Evolutionary conservation across 2,888 invertebrate species (phyloP), one percentile per base, ranked within the genome.

Genomic region (Ceraclea dissimilis): DNA sequence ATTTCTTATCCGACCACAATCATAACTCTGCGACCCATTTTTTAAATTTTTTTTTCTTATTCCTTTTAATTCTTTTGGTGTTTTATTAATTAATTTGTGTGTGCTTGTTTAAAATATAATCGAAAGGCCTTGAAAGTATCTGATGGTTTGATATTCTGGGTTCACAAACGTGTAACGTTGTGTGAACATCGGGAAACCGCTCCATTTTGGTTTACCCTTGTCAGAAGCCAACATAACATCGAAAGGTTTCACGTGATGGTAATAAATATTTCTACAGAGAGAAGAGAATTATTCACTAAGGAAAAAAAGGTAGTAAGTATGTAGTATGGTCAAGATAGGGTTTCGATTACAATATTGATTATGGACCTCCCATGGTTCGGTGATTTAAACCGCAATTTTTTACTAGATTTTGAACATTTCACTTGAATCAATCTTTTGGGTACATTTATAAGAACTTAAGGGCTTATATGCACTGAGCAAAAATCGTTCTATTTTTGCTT

Each of bases 191-290:
- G 39, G 8, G 39, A 39, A 39, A 39, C 39, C 39, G 26, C 16
- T 17, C 51, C 33, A 13, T 4, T 21, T 13, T 21, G 43, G 51
- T 44, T 17, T n/a, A 57, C 46, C 52, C 44, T 51, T 58, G 47
- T 48, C 51, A 34, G 20, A 20, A 2, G 16, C 39, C 39, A 11
- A 39, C 33, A 13, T 19, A 39, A 22, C 39, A 56, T 22, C 39
- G 26, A 49, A 43, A 39, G 49, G 39, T 49, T 21, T 13, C 34
- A n/a, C 47, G 20, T 47, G 47, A 16, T 11, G 17, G 44, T 47
- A 2, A 47, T 47, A 47, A 47, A 47, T 47, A 47, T 19, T 20
- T 20, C 47, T 31, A n/a, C 26, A 11, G 47, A 13, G n/a, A 4
- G 11, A 11, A 16, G 20, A 10, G 47, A 47, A 18, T 47, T 47